A percentile compares a stretch with the other conserved stretches of the same genome.
Evolutionary conservation across 1,140 invertebrate species (phyloP).

Genomic region (Zaprionus africanus): DNA sequence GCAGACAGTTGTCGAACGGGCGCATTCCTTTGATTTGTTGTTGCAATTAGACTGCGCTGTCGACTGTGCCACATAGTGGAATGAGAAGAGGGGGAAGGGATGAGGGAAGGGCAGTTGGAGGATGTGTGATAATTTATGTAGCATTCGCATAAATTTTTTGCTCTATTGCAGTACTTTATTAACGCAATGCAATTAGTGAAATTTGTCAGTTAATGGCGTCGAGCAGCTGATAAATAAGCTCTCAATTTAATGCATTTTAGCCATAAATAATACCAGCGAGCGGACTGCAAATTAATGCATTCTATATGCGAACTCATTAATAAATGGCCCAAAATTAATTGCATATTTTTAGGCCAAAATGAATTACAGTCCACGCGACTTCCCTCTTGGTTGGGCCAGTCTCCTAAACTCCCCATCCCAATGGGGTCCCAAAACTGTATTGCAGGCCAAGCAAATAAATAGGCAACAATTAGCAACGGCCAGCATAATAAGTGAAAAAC

Average conservation of each 20-base stretch:
- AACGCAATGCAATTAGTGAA: slow-evolving; percentile 79
- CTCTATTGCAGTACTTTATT: slow-evolving; percentile 65
- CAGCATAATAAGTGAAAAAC: slow-evolving; percentile 8
- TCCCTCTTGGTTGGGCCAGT: too few species aligned
- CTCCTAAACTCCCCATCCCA: too few species aligned
- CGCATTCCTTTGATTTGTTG: slow-evolving; percentile 74
- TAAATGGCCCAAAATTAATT: slow-evolving; percentile 74
- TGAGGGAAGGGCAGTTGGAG: too few species aligned
- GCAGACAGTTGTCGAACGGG: slow-evolving; percentile 71
- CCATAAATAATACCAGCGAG: slow-evolving; percentile 70
- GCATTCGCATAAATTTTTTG: slow-evolving; percentile 42
- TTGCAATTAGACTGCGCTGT: slow-evolving; percentile 66
- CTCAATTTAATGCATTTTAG: slow-evolving; percentile 76
- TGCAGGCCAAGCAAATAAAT: slow-evolving; percentile 45
- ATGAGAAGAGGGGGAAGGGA: too few species aligned
- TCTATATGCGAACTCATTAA: slow-evolving; percentile 71
- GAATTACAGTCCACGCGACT: slow-evolving; percentile 35
- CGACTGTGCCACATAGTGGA: background rate
- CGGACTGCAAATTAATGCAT: slow-evolving; percentile 58
- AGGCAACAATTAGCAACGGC: slow-evolving; percentile 25
- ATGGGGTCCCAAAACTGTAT: slow-evolving; percentile 2
- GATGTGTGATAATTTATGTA: slow-evolving; percentile 42
- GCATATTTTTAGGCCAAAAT: slow-evolving; percentile 59
- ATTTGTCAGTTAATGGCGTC: slow-evolving; percentile 80
- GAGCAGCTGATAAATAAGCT: slow-evolving; percentile 76